These are phyloP conservation scores for Diogma glabrata DNA, from an alignment of 2,888 invertebrate species.

Conservation along the genomic window DNA sequence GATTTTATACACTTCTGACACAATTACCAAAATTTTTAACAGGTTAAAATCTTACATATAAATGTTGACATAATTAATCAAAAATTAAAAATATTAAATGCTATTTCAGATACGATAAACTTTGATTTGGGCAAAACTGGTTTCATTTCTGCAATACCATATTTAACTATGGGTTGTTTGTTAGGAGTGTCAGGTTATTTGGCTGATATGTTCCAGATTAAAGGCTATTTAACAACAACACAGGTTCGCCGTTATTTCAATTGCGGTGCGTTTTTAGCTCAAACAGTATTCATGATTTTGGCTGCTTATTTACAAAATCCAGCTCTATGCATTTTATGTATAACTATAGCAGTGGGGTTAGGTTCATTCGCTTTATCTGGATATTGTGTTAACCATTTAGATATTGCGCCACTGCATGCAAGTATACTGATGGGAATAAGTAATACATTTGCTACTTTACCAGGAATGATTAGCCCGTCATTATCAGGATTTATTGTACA, in stretches of 20 bases:
- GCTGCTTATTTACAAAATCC: conserved; percentile 64
- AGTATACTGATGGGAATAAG: conserved; percentile 85
- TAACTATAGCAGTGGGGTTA: conserved; percentile 78
- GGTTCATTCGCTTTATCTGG: conserved; percentile 92
- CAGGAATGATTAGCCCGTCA: conserved; percentile 82
- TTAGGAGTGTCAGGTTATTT: conserved; percentile 70
- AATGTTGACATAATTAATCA: too few relatives aligned
- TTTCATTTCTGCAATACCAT: conserved; percentile 74
- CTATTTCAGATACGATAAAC: conserved; percentile 59
- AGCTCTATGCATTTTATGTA: conserved; percentile 60
- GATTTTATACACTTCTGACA: conserved; percentile 75
- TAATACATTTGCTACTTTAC: conserved; percentile 82
- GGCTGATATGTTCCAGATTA: conserved; percentile 64
- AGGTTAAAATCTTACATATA: too few relatives aligned
- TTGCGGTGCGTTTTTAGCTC: conserved; percentile 59
- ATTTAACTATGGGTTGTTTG: conserved; percentile 74
- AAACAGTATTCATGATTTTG: conserved; percentile 76
- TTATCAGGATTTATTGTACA: conserved; percentile 68
- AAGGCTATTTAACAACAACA: conserved; percentile 55
- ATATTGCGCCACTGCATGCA: conserved; percentile 84
- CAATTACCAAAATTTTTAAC: conserved; percentile 73
- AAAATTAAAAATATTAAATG: too few relatives aligned
- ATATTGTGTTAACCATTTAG: conserved; percentile 68
- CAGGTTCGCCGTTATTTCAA: conserved; percentile 64
- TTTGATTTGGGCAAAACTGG: conserved; percentile 70